Conservation (phyloP, 1,140 invertebrate genomes). For the Rhagoletis zephyria region DNA sequence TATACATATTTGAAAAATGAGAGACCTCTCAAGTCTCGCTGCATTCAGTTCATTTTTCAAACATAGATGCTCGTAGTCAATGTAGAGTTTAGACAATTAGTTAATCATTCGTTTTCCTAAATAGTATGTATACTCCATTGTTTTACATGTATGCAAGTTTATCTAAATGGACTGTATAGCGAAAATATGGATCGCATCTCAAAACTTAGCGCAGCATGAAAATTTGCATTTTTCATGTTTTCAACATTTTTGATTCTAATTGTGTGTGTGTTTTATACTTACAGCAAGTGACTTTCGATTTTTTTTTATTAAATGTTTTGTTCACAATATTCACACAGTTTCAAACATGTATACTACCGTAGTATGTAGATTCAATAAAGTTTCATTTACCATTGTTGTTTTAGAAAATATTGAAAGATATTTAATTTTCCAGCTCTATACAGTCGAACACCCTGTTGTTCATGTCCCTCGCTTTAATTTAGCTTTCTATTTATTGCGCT, state of each 20-base stretch:
- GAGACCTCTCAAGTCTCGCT: too few species aligned
- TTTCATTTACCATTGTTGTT: background rate
- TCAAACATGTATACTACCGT: background rate
- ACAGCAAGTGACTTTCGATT: background rate
- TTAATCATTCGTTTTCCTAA: too few species aligned
- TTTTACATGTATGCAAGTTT: background rate
- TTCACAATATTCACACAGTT: background rate
- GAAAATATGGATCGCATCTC: background rate
- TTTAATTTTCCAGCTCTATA: background rate
- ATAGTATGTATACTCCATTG: background rate
- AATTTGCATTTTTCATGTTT: background rate
- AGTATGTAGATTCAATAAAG: background rate
- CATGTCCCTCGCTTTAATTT: background rate
- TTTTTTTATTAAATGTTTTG: constrained; percentile 8
- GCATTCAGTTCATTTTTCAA: too few species aligned
- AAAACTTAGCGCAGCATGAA: background rate
- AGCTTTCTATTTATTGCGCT: background rate
- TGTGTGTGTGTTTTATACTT: background rate
- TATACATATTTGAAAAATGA: constrained; percentile 27
- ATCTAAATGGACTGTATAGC: background rate
- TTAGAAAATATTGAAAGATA: background rate
- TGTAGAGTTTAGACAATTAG: too few species aligned
- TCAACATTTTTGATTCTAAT: background rate
- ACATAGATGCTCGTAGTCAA: too few species aligned
- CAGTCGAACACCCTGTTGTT: background rate